These are phyloP conservation scores for Porites australiensis DNA, from an alignment of 64 coral and sea anemone genomes.

Conservation along the genomic window DNA sequence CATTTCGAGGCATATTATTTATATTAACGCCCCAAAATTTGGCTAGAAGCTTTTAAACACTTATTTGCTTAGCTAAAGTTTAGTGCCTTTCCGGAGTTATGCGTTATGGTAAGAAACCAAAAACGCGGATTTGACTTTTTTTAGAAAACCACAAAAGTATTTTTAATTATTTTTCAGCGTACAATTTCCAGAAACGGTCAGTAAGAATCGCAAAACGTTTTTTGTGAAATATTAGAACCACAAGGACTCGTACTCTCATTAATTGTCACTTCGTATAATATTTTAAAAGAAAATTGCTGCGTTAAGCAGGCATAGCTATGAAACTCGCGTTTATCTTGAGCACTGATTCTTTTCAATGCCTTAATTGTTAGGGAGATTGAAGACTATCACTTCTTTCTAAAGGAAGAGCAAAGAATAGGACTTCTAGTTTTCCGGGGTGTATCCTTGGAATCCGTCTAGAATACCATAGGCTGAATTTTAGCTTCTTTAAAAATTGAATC, in stretches of 20 bases:
- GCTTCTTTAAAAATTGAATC: not conserved
- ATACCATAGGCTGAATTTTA: not conserved
- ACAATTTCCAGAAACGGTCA: not conserved
- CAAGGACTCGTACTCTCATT: too few species aligned
- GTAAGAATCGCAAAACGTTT: not conserved
- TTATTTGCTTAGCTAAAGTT: slow-evolving; percentile 1
- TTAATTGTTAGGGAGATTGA: too few species aligned
- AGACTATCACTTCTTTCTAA: too few species aligned
- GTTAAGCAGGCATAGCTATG: too few species aligned
- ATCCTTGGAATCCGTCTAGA: too few species aligned
- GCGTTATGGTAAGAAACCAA: not conserved
- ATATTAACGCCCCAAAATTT: not conserved
- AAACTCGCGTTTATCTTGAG: too few species aligned
- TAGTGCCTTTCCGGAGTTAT: not conserved
- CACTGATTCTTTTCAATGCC: too few species aligned
- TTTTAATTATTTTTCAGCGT: not conserved
- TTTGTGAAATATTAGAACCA: not conserved
- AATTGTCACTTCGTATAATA: too few species aligned
- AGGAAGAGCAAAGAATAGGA: too few species aligned
- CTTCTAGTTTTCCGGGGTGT: too few species aligned
- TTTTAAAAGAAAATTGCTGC: too few species aligned
- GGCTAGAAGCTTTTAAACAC: slow-evolving; percentile 4
- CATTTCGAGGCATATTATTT: not conserved
- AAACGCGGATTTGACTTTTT: not conserved
- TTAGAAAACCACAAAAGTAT: slow-evolving; percentile 17